Percentiles rank a stretch among this genome's conserved stretches.
Evolutionary conservation across 1,140 invertebrate species (phyloP).

Genomic region (Drosophila kepulauana): DNA sequence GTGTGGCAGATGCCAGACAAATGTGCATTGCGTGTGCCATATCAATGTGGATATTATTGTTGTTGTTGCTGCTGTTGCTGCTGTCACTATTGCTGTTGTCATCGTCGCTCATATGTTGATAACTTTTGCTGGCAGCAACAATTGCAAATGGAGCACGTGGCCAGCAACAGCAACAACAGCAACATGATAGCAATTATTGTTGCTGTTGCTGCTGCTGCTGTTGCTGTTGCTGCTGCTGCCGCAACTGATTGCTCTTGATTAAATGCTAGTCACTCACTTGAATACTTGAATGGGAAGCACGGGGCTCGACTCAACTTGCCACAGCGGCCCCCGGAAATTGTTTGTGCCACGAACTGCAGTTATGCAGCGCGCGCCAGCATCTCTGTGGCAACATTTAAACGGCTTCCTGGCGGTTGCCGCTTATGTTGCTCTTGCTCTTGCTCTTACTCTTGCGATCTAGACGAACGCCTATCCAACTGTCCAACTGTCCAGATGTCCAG

Average conservation of each 20-base stretch:
- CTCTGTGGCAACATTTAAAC: conserved; percentile 40
- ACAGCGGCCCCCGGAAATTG: conserved; percentile 70
- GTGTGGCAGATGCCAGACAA: conserved; percentile 67
- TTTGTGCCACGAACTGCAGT: conserved; percentile 71
- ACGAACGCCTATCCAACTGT: background rate
- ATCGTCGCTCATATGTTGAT: conserved; percentile 68
- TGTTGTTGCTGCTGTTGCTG: conserved; percentile 47
- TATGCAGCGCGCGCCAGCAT: conserved; percentile 33
- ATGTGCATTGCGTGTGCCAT: conserved; percentile 79
- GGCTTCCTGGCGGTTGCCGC: conserved; percentile 41
- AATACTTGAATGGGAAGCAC: conserved; percentile 47
- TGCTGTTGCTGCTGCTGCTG: conserved; percentile 31
- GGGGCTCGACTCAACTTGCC: background rate
- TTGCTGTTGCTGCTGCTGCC: conserved; percentile 36
- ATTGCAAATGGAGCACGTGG: conserved; percentile 73
- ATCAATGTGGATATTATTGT: conserved; percentile 48
- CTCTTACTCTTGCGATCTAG: conserved; percentile 10
- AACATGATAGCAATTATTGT: conserved; percentile 51
- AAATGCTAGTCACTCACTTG: conserved; percentile 79
- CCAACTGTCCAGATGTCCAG: conserved; percentile 14
- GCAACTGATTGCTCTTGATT: conserved; percentile 78
- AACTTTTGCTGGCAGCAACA: conserved; percentile 54
- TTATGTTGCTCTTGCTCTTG: conserved; percentile 12
- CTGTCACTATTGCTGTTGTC: conserved; percentile 55
- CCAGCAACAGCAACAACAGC: conserved; percentile 33